These are phyloP conservation scores for Meliscaeva auricollis DNA, from an alignment of 2,888 invertebrate species.

Conservation along the genomic window DNA sequence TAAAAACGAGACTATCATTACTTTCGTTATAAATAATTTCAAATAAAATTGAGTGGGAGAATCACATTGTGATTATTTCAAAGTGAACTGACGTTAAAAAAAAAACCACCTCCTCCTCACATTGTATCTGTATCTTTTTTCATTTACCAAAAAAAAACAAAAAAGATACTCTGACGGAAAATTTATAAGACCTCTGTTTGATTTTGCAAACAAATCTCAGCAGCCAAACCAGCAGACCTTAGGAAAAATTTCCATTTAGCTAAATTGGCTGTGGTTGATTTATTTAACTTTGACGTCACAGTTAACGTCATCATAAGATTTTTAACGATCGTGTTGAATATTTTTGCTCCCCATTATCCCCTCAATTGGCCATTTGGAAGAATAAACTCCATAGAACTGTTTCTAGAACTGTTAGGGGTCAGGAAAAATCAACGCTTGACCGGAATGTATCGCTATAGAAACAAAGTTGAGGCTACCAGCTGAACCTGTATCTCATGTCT, in stretches of 20 bases:
- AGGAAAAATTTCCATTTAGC: background rate
- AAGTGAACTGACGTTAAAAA: background rate
- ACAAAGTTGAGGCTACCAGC: too few relatives aligned
- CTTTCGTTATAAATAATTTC: background rate
- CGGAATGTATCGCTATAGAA: too few relatives aligned
- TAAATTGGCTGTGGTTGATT: background rate
- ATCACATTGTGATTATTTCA: background rate
- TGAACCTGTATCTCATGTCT: too few relatives aligned
- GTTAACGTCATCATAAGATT: background rate
- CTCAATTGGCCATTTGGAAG: background rate
- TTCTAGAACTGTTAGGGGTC: too few relatives aligned
- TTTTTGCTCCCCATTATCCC: background rate
- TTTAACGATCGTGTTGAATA: background rate
- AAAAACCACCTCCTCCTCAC: background rate
- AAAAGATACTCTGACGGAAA: background rate
- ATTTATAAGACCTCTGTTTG: background rate
- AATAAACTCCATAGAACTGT: too few relatives aligned
- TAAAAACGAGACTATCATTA: background rate
- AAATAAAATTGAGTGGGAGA: background rate
- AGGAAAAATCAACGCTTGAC: too few relatives aligned
- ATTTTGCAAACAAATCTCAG: background rate
- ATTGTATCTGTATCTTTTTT: background rate
- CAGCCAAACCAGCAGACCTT: background rate
- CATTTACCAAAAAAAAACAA: background rate
- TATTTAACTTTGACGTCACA: background rate